Base-by-base conservation (phyloP, 2,797 vertebrate species). In the Aphelocoma californica region DNA sequence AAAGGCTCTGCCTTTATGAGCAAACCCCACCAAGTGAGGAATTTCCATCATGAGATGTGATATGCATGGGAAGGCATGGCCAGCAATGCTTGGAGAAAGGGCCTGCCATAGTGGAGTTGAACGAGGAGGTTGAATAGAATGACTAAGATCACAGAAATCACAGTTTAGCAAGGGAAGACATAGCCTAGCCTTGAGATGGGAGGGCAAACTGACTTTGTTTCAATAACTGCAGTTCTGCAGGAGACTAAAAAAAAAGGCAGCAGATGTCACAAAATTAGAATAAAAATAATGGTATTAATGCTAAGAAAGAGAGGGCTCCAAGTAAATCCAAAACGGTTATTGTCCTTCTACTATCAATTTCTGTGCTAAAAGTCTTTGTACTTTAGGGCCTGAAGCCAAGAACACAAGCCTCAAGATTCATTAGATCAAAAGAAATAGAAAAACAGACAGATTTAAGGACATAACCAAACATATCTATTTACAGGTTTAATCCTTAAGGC, bases 371-470 rank as follows among this genome's bases (percentile, higher is more conserved):
- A 70, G 73, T 71, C 73, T 64, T 82, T 94, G 53, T 94, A 91
- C 96, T 88, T 92, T 88, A 84, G 95, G 96, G 70, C 86, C 92
- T 93, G 74, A 90, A 95, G 91, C 79, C 92, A 97, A 97, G 48
- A 65, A 93, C 95, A 73, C 40, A 90, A 75, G 65, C 56, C 69
- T 96, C 80, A 91, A 93, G 66, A 95, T 86, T 77, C 71, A 88
- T 66, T 64, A 92, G 87, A 97, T 95, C 82, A 96, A 97, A 97
- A 85, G 72, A 96, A 96, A 89, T 16, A 75, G 67, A 85, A 92
- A 97, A 93, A 8, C 69, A 96, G 95, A 88, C 75, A 96, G 90
- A 97, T 79, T 73, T 87, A 88, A 92, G 67, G 65, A 86, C 81
- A 93, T 96, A 97, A 85, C 92, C 88, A 89, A 96, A 88, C 50